phyloP scores from a whole-genome alignment of 2,797 vertebrate species.

The Ataeniobius toweri region DNA sequence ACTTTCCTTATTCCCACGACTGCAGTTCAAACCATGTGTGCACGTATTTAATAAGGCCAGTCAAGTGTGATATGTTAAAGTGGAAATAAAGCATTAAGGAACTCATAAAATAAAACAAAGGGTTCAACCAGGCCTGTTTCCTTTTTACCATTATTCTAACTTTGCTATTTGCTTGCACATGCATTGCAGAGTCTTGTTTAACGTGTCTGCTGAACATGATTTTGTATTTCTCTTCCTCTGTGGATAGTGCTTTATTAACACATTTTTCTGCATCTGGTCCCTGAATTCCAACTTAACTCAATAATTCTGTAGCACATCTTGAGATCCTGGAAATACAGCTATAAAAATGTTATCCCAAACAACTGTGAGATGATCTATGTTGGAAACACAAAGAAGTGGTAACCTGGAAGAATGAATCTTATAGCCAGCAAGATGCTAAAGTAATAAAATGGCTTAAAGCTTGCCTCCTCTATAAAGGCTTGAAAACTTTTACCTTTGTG shows the following conservation, averaged over 20 bases:
- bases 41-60: background rate
- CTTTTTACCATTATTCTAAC: background rate
- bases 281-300: background rate
- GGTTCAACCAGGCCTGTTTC: background rate
- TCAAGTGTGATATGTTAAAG: background rate
- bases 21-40: conserved; percentile 1
- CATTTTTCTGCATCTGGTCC: background rate
- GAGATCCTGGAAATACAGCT: conserved; percentile 6
- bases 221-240: background rate
- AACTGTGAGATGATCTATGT: background rate
- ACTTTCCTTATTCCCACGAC: background rate
- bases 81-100: background rate
- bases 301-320: background rate
- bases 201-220: background rate
- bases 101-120: background rate
- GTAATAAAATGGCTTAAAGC: background rate
- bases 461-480: background rate
- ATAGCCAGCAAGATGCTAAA: background rate
- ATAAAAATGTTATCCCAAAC: background rate
- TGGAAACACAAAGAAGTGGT: background rate
- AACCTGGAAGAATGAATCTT: background rate
- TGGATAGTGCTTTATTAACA: background rate
- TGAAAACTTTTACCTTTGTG: conserved; percentile 1
- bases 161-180: too few species aligned
- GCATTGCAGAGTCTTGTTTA: background rate